These are phyloP conservation scores for Agelastica alni DNA, from an alignment of 2,888 invertebrate genomes.

Conservation along the genomic window DNA sequence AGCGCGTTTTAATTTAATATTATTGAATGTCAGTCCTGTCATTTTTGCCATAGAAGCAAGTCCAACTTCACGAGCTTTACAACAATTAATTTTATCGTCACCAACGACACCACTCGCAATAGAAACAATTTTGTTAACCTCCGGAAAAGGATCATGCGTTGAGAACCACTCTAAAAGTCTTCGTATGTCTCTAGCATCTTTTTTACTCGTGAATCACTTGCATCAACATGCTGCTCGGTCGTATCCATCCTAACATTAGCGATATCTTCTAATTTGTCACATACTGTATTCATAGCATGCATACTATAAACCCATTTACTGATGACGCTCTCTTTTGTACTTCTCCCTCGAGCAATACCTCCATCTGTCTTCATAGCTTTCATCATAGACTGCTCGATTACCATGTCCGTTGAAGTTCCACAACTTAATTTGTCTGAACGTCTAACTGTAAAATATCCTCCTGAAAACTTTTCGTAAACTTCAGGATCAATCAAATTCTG, in stretches of 20 bases:
- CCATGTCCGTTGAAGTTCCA: constrained; percentile 52
- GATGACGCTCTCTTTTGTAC: constrained; percentile 50
- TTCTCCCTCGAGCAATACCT: constrained; percentile 51
- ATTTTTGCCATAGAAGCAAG: constrained; percentile 14
- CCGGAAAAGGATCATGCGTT: constrained; percentile 17
- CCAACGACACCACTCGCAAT: constrained; percentile 19
- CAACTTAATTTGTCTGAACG: constrained; percentile 51
- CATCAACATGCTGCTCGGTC: too few relatives aligned
- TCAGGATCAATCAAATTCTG: constrained; percentile 28
- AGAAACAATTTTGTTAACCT: constrained; percentile 10
- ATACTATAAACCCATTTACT: constrained; percentile 49
- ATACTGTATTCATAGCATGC: too few relatives aligned
- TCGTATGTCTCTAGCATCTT: too few relatives aligned
- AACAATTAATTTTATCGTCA: too few relatives aligned
- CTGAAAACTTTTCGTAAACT: constrained; percentile 45
- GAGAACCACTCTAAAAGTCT: too few relatives aligned
- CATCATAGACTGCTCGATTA: constrained; percentile 47
- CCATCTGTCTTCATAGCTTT: constrained; percentile 51
- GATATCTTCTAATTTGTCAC: too few relatives aligned
- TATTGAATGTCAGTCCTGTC: constrained; percentile 11
- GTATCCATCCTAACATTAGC: too few relatives aligned
- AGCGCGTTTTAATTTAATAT: too few relatives aligned
- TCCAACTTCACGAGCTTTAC: constrained; percentile 14
- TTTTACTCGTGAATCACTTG: too few relatives aligned
- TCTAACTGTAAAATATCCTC: constrained; percentile 48